Evolutionary conservation across 2,113 vertebrate genomes (phyloP).

Genomic region (Anoura caudifer): DNA sequence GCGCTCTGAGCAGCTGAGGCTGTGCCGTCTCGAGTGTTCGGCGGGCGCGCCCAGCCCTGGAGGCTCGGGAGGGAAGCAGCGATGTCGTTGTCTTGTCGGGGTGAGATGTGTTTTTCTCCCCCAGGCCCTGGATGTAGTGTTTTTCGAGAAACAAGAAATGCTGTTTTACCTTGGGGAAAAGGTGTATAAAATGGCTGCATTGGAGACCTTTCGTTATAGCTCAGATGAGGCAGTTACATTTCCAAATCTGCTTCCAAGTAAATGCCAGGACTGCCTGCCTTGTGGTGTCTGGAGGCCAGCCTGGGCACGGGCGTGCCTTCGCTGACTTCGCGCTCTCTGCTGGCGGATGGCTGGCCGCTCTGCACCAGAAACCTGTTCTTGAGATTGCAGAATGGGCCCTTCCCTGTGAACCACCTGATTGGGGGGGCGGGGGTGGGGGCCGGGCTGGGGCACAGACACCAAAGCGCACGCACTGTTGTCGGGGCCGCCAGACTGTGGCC

Average conservation of each 20-base stretch:
- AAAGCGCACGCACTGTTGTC: fast-evolving
- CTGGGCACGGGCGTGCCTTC: fast-evolving
- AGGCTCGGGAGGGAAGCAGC: too few species aligned
- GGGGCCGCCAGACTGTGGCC: too few species aligned
- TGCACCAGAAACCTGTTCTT: neutral
- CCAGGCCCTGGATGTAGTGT: fast-evolving
- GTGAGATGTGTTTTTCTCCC: neutral
- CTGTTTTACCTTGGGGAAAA: neutral
- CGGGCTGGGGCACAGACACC: neutral
- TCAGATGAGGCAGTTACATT: neutral
- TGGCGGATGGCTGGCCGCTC: neutral
- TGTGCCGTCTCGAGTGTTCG: neutral
- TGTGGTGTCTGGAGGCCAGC: neutral
- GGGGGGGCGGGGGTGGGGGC: neutral
- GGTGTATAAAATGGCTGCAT: neutral
- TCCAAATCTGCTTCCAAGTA: neutral
- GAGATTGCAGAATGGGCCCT: neutral
- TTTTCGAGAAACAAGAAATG: neutral
- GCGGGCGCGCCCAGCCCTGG: too few species aligned
- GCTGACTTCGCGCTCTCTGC: neutral
- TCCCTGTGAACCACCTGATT: fast-evolving
- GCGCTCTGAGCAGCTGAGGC: neutral
- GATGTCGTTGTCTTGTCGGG: neutral
- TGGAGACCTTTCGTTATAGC: neutral
- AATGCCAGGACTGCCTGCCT: fast-evolving